A percentile compares a stretch with the other conserved stretches of the same genome.
Evolutionary conservation across 1,140 invertebrate genomes (phyloP).

Genomic region (Heliconius himera): DNA sequence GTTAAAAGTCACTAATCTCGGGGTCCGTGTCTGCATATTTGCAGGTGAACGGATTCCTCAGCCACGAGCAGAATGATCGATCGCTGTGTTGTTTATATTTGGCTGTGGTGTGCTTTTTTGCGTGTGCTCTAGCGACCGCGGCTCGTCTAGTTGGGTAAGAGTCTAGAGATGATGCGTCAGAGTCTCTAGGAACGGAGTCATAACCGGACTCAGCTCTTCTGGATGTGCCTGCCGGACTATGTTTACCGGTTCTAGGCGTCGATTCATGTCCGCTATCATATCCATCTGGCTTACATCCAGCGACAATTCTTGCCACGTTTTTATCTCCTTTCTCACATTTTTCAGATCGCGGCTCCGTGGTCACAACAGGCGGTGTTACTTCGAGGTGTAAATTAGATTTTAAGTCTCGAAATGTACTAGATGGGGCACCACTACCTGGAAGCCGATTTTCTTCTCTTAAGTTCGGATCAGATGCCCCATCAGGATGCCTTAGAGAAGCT

Average conservation of each 20-base stretch:
- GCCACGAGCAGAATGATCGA: conserved; percentile 84
- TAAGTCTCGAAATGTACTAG: conserved; percentile 83
- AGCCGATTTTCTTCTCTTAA: conserved; percentile 86
- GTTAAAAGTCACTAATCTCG: conserved; percentile 84
- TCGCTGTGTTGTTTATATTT: conserved; percentile 83
- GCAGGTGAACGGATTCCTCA: conserved; percentile 86
- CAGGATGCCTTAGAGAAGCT: conserved; percentile 91
- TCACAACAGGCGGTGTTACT: conserved; percentile 78
- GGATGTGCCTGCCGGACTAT: conserved; percentile 87
- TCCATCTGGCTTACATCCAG: conserved; percentile 84
- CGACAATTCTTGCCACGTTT: conserved; percentile 68
- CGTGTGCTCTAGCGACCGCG: conserved; percentile 84
- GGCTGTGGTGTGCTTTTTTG: conserved; percentile 76
- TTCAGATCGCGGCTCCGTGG: conserved; percentile 72
- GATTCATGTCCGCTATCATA: conserved; percentile 92
- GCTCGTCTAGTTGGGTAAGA: conserved; percentile 88
- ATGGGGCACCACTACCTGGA: conserved; percentile 86
- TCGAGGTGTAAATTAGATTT: conserved; percentile 83
- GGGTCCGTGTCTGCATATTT: conserved; percentile 86
- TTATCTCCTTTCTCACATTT: conserved; percentile 73
- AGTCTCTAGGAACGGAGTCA: conserved; percentile 93
- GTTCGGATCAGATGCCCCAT: conserved; percentile 95
- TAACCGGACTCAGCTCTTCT: conserved; percentile 92
- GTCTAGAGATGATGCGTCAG: conserved; percentile 91
- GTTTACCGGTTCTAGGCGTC: conserved; percentile 89